Percentiles rank a stretch among this genome's conserved stretches.
Evolutionary conservation across 1,140 invertebrate species (phyloP).

Genomic region (Hylaeus anthracinus): DNA sequence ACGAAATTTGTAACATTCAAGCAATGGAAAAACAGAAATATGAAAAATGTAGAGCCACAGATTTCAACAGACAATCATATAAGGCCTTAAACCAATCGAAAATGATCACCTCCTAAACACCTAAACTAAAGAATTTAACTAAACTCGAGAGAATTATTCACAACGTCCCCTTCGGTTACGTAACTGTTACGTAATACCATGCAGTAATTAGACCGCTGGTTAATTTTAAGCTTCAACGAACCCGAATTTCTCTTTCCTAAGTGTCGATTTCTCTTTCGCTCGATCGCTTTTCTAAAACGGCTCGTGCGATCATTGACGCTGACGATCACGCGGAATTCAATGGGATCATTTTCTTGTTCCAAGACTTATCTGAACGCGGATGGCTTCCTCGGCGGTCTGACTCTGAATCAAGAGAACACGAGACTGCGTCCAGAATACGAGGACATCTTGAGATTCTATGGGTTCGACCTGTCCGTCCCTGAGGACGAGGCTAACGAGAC

Average conservation of each 20-base stretch:
- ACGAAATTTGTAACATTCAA: no score
- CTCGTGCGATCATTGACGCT: no score
- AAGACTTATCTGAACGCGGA: conserved; percentile 91
- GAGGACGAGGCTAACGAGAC: conserved; percentile 43
- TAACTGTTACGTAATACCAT: no score
- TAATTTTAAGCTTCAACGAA: conserved; percentile 18
- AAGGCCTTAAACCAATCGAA: no score
- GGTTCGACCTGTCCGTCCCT: conserved; percentile 83
- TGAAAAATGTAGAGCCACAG: no score
- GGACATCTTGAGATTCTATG: conserved; percentile 87
- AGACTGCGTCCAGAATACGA: conserved; percentile 86
- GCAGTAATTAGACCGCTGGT: background rate
- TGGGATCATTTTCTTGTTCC: conserved; percentile 12
- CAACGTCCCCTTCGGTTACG: no score
- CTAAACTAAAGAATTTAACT: no score
- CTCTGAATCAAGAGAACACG: conserved; percentile 88
- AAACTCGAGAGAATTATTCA: no score
- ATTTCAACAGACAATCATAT: no score
- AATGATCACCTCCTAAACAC: no score
- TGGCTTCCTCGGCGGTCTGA: conserved; percentile 89
- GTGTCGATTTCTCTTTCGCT: conserved; percentile 18
- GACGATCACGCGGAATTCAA: background rate
- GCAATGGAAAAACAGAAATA: no score
- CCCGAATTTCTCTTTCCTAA: conserved; percentile 23
- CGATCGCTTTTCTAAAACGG: conserved; percentile 16